Base-by-base conservation (phyloP, 2,888 invertebrate species). In the Drosophila percnosoma region DNA sequence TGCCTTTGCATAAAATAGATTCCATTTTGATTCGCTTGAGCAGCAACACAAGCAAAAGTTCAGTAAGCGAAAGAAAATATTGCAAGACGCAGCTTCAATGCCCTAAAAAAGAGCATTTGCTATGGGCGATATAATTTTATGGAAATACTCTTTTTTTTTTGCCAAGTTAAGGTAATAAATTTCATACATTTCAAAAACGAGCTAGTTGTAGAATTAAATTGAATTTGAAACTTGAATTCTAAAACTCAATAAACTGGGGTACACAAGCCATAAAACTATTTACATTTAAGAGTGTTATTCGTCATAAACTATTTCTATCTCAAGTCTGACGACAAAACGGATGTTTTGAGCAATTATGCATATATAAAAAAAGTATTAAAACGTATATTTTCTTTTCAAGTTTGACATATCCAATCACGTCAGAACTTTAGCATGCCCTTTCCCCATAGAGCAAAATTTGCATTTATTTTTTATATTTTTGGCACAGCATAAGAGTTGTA, bases 1-100 rank as follows among this genome's bases (percentile, higher is more conserved):
- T 90, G 89, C 83, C 74, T 82, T 75, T 78, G 88, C 83, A 89
- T 90, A 89, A 90, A 89, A 89, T 84, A 83, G 77, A 87, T 89
- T 87, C 83, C 73, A 79, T 87, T 82, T 80, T 82, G 75, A 83
- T 75, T 89, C 83, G 75, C 83, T 75, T 68, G 83, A 76, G 71
- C 76, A 68, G 73, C 68, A 78, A 38, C 72, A 58, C 29, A 64
- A 55, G 58, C 59, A 67, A 59, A 80, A 71, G 34, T 57, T 59
- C 42, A 52, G 48, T 29, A 58, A 67, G 53, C 40, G n/a, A 60
- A 71, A 60, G 62, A 66, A 70, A 66, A 60, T 53, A 53, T 61
- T 57, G 11, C 73, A 51, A 27, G 62, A 69, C 62, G 59, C 52
- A 51, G 45, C 42, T 45, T 24, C 11, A n/a, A 81, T 78, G 65